These are phyloP conservation scores for Dromas ardeola DNA, from an alignment of 2,113 vertebrate species.

Conservation along the genomic window DNA sequence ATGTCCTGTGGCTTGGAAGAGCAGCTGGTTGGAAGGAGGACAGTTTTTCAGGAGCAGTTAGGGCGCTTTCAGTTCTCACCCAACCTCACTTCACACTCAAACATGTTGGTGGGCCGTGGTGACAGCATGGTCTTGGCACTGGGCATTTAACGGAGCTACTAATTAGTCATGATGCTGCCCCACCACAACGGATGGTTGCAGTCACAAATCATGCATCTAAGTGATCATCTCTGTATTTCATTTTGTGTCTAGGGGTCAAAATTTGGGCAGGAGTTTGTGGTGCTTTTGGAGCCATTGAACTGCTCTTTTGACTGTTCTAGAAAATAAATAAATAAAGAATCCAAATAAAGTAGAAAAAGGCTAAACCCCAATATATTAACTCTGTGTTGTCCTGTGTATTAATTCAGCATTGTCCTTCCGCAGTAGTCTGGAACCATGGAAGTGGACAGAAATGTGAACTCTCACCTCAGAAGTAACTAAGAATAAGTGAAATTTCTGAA, in stretches of 20 bases:
- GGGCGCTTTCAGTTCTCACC: not conserved
- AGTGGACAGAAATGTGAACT: not conserved
- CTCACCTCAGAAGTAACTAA: not conserved
- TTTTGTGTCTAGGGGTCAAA: not conserved
- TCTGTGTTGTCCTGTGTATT: not conserved
- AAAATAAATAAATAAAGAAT: not conserved
- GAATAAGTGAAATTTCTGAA: not conserved
- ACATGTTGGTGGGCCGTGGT: accelerated
- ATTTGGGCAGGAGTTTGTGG: not conserved
- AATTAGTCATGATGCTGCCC: not conserved
- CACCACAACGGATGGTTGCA: accelerated
- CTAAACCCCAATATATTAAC: not conserved
- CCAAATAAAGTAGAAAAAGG: not conserved
- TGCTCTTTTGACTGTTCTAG: not conserved
- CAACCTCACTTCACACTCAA: not conserved
- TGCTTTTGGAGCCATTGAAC: not conserved
- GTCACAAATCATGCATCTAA: accelerated
- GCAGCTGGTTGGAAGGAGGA: not conserved
- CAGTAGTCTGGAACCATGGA: not conserved
- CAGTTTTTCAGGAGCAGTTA: not conserved
- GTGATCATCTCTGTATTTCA: not conserved
- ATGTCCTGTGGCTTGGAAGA: not conserved
- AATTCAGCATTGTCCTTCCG: not conserved
- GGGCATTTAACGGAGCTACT: not conserved
- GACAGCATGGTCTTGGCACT: not conserved